Evolutionary conservation across 1,140 invertebrate genomes (phyloP).

Genomic region (Saccostrea echinata): DNA sequence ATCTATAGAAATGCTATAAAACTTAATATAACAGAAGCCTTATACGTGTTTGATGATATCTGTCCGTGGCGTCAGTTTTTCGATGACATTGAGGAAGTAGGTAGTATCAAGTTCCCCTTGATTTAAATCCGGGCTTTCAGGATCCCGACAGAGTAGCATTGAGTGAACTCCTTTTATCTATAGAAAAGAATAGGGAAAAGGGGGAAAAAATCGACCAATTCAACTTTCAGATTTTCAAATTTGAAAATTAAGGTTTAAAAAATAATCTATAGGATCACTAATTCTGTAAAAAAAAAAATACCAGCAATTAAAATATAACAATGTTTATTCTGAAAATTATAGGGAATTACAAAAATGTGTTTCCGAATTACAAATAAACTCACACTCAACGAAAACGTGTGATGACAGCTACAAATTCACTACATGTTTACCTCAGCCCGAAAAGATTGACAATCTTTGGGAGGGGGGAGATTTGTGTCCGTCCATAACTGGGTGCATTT

Average conservation of each 20-base stretch:
- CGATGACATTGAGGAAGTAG: constrained; percentile 28
- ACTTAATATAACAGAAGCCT: neutral
- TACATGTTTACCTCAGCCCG: constrained; percentile 13
- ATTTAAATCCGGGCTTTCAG: constrained; percentile 18
- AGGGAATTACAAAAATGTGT: no score
- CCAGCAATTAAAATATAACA: no score
- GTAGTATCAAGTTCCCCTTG: constrained; percentile 31
- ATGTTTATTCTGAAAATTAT: no score
- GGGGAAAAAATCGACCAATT: no score
- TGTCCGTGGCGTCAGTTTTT: neutral
- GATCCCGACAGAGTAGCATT: constrained; percentile 25
- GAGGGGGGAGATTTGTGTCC: neutral
- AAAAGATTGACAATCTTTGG: neutral
- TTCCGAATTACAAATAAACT: no score
- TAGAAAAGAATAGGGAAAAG: neutral
- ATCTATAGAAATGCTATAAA: neutral
- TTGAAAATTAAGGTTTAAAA: no score
- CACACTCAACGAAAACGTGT: no score
- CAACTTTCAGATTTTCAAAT: no score
- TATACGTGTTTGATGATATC: constrained; percentile 29
- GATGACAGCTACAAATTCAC: neutral
- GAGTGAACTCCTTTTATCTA: neutral
- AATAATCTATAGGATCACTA: no score
- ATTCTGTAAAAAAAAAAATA: no score
- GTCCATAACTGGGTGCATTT: constrained; percentile 9